A percentile compares a stretch with the other conserved stretches of the same genome.
Evolutionary conservation across 1,140 invertebrate genomes (phyloP).

Genomic region (Vanessa atalanta): DNA sequence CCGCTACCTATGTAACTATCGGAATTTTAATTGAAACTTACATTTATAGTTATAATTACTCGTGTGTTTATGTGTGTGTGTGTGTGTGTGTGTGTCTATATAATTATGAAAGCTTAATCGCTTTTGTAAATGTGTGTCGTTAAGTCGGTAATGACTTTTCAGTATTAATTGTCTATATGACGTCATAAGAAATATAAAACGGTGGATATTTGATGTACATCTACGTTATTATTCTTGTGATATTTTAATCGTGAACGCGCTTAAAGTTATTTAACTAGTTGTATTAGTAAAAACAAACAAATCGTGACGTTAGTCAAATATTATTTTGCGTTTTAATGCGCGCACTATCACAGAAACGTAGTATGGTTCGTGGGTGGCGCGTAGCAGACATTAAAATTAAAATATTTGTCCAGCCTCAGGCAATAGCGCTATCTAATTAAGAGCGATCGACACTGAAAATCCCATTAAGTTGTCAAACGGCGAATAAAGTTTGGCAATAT

Average conservation of each 20-base stretch:
- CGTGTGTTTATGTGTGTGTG: not conserved
- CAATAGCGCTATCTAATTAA: slow-evolving; percentile 64
- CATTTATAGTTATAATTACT: not conserved
- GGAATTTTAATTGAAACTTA: slow-evolving; percentile 10
- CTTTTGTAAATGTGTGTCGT: too few relatives aligned
- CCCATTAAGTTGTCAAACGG: slow-evolving; percentile 68
- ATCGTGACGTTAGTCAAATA: not conserved
- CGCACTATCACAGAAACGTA: slow-evolving; percentile 49
- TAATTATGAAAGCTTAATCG: not conserved
- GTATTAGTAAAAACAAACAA: not conserved
- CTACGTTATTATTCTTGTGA: too few relatives aligned
- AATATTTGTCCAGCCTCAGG: slow-evolving; percentile 58
- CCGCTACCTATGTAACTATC: not conserved
- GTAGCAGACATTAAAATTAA: slow-evolving; percentile 60
- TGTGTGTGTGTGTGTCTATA: not conserved
- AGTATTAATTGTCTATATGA: too few relatives aligned
- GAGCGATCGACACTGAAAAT: slow-evolving; percentile 57
- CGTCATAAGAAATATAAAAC: too few relatives aligned
- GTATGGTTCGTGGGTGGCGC: slow-evolving; percentile 54
- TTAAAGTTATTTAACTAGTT: too few relatives aligned
- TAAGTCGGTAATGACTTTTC: too few relatives aligned
- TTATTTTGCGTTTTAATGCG: not conserved
- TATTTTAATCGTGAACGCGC: too few relatives aligned
- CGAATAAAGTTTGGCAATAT: slow-evolving; percentile 60
- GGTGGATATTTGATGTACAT: too few relatives aligned